These are phyloP conservation scores for Phrixothrix hirtus DNA, from an alignment of 2,888 invertebrate genomes.

Conservation along the genomic window DNA sequence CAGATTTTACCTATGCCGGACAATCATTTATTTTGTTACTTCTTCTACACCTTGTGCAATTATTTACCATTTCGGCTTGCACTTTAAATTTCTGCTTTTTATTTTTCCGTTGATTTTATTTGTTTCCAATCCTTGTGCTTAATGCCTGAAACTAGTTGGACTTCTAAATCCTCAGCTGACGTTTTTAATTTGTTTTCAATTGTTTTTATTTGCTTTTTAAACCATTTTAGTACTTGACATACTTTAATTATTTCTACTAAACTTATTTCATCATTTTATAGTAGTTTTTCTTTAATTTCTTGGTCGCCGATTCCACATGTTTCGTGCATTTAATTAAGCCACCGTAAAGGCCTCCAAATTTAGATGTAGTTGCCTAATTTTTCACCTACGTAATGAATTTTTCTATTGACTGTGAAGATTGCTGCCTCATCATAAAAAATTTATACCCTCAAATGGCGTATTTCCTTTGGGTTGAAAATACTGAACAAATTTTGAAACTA, in stretches of 20 bases:
- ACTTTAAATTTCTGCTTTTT: too few relatives aligned
- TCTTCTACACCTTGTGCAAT: too few relatives aligned
- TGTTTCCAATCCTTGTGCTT: too few relatives aligned
- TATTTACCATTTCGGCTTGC: too few relatives aligned
- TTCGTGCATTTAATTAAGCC: constrained; percentile 27
- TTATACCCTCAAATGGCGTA: too few relatives aligned
- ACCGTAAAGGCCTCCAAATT: constrained; percentile 2
- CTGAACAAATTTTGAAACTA: constrained; percentile 31
- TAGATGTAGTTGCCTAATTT: constrained; percentile 7
- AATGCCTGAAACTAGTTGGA: neutral
- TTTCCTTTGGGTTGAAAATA: constrained; percentile 31
- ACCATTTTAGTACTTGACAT: constrained; percentile 13
- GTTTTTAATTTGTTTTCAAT: neutral
- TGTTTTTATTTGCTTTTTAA: neutral
- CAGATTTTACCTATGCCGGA: too few relatives aligned
- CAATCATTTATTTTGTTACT: too few relatives aligned
- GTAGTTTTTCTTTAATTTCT: constrained; percentile 28
- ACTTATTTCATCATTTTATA: constrained; percentile 29
- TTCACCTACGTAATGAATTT: constrained; percentile 29
- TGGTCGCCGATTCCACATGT: constrained; percentile 33
- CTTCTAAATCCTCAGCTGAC: neutral
- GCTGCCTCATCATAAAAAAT: constrained; percentile 29
- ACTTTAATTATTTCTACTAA: constrained; percentile 30
- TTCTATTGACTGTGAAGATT: constrained; percentile 23
- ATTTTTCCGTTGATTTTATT: too few relatives aligned